These are phyloP conservation scores for Poeciliopsis infans DNA, from an alignment of 2,797 vertebrate genomes.

Conservation along the genomic window DNA sequence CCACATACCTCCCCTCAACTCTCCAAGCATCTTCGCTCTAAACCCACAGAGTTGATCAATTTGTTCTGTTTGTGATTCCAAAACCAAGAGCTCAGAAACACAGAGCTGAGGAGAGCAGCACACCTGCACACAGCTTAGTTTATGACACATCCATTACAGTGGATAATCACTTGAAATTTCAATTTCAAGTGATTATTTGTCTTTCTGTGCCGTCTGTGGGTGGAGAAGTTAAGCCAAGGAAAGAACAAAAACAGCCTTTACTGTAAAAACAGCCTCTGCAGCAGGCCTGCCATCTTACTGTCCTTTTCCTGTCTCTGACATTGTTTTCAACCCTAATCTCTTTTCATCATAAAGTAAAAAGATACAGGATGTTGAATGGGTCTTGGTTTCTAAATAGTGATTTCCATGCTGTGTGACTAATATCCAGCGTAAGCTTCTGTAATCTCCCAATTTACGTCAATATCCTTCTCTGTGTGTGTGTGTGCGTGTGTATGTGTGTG, in stretches of 20 bases:
- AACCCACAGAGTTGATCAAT: neutral
- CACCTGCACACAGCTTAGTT: neutral
- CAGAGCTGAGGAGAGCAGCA: neutral
- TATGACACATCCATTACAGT: neutral
- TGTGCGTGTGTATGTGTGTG: neutral
- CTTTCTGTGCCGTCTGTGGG: neutral
- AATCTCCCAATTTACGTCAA: conserved; percentile 29
- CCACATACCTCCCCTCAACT: neutral
- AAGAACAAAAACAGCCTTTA: conserved; percentile 20
- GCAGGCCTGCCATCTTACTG: neutral
- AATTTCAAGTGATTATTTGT: conserved; percentile 19
- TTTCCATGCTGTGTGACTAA: conserved; percentile 39
- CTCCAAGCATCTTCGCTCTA: neutral
- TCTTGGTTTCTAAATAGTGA: conserved; percentile 24
- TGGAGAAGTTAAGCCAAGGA: conserved; percentile 11
- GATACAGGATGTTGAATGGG: conserved; percentile 17
- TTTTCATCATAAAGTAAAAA: conserved; percentile 9
- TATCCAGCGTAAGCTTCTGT: conserved; percentile 20
- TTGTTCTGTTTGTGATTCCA: neutral
- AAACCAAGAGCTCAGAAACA: neutral
- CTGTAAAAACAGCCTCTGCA: conserved; percentile 3
- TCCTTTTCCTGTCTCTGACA: conserved; percentile 1
- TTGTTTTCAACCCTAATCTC: conserved; percentile 31
- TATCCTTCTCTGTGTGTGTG: neutral
- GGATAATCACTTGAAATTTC: conserved; percentile 3